Evolutionary conservation across 2,113 vertebrate species (phyloP).

Genomic region (Phaethornis superciliosus): DNA sequence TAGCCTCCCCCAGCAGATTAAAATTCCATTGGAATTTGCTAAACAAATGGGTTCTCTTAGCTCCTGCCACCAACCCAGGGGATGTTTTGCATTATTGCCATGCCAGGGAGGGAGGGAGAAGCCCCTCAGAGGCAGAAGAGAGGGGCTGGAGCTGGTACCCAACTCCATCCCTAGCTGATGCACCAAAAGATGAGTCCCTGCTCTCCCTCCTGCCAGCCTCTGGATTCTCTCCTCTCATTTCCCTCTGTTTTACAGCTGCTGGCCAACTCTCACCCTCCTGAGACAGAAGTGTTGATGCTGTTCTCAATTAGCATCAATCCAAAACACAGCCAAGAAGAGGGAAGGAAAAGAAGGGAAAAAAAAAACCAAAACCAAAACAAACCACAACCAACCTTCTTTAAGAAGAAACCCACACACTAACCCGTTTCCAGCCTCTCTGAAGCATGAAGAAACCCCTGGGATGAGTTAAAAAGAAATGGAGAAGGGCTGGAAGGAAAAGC

Average conservation of each 20-base stretch:
- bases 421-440: neutral
- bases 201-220: neutral
- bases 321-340: conserved; percentile 5
- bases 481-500: neutral
- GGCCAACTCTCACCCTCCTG: neutral
- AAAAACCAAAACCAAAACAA: no score
- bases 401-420: neutral
- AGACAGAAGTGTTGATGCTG: neutral
- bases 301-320: neutral
- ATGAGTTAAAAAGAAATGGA: neutral
- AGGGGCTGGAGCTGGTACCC: neutral
- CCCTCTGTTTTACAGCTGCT: conserved; percentile 17
- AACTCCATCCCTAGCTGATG: neutral
- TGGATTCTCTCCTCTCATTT: neutral
- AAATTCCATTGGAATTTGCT: conserved; percentile 40
- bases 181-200: rapidly evolving
- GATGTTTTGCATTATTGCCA: neutral
- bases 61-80: neutral
- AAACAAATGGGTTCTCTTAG: neutral
- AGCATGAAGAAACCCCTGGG: neutral
- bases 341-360: neutral
- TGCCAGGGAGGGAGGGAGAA: neutral
- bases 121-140: neutral
- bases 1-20: conserved; percentile 42
- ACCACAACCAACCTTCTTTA: neutral